These are phyloP conservation scores for Microctenopoma lineatum DNA, from an alignment of 2,797 vertebrate genomes.

Conservation along the genomic window DNA sequence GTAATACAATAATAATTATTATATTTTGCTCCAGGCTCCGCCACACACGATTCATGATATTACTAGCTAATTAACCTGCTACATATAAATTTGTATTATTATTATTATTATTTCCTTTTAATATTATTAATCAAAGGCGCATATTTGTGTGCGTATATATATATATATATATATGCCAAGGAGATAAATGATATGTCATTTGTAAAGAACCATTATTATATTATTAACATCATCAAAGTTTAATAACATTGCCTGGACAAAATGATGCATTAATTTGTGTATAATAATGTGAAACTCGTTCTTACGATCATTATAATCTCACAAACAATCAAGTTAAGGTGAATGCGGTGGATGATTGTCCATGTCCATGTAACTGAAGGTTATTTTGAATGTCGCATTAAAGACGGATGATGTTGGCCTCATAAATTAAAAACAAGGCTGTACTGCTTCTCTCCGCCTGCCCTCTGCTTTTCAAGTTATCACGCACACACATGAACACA, in stretches of 20 bases:
- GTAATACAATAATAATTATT: no score
- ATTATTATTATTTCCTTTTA: no score
- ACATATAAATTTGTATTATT: no score
- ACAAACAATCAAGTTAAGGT: constrained; percentile 20
- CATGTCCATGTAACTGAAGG: constrained; percentile 33
- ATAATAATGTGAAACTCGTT: background rate
- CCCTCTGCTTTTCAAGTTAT: constrained; percentile 11
- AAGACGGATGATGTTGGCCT: constrained; percentile 42
- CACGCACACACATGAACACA: constrained; percentile 13
- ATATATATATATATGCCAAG: no score
- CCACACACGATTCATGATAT: no score
- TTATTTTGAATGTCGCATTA: constrained; percentile 55
- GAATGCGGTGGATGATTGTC: constrained; percentile 29
- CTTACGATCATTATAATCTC: background rate
- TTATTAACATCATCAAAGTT: background rate
- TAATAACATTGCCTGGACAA: background rate
- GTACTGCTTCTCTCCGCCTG: background rate
- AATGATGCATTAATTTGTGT: background rate
- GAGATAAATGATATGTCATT: no score
- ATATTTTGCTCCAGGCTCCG: no score
- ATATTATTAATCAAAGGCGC: no score
- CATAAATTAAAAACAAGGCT: constrained; percentile 47
- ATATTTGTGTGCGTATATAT: no score
- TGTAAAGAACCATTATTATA: background rate
- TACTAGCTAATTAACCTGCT: no score